Evolutionary conservation across 2,888 invertebrate species (phyloP).

Genomic region (Drosophila subquinaria): DNA sequence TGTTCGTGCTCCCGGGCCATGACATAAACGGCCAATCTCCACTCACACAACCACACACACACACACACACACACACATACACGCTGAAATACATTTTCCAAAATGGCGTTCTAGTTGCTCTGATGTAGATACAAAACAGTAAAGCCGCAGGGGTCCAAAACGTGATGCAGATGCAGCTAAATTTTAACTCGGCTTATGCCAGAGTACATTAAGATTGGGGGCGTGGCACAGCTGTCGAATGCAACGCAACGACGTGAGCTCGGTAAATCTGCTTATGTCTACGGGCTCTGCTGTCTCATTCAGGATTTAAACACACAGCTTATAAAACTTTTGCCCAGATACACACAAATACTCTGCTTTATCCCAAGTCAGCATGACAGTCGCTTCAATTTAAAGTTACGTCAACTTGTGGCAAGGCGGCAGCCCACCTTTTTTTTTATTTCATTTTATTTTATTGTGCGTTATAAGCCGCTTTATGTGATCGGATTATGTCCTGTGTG

Average conservation of each 20-base stretch:
- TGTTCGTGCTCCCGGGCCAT: constrained; percentile 65
- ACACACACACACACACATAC: constrained; percentile 30
- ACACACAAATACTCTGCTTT: constrained; percentile 23
- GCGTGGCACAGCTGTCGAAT: constrained; percentile 52
- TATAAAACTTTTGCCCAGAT: constrained; percentile 62
- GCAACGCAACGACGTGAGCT: constrained; percentile 46
- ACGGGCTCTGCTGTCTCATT: constrained; percentile 41
- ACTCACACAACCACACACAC: constrained; percentile 26
- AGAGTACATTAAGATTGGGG: constrained; percentile 36
- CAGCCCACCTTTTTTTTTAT: constrained; percentile 26
- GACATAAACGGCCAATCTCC: constrained; percentile 56
- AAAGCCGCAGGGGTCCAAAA: constrained; percentile 63
- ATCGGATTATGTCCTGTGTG: constrained; percentile 79
- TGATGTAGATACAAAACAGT: constrained; percentile 67
- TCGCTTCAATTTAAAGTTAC: constrained; percentile 67
- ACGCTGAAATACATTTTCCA: constrained; percentile 62
- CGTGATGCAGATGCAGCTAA: constrained; percentile 65
- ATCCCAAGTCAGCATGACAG: constrained; percentile 26
- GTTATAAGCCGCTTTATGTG: constrained; percentile 79
- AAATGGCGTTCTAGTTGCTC: constrained; percentile 66
- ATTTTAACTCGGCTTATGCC: constrained; percentile 45
- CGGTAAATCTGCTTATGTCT: constrained; percentile 50
- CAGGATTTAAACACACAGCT: constrained; percentile 50
- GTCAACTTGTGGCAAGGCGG: constrained; percentile 41
- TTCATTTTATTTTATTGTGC: constrained; percentile 51